Percentiles rank a stretch among this genome's conserved stretches.
phyloP scores from a whole-genome alignment of 2,888 invertebrate genomes.

The Micoletzkya japonica region DNA sequence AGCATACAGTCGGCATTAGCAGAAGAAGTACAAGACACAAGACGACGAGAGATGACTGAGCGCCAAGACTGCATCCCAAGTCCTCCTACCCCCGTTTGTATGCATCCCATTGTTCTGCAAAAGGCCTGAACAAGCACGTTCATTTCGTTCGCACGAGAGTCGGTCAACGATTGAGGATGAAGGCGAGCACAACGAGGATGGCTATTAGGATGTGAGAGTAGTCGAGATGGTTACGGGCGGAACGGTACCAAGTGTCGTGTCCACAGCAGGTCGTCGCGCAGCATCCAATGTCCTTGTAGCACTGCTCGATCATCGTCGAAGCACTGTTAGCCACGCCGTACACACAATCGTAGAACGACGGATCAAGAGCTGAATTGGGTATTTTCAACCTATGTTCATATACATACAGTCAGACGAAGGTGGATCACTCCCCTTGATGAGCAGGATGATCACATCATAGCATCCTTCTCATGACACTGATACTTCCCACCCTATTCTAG shows the following conservation, averaged over 20 bases:
- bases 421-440: background rate
- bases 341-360: constrained; percentile 50
- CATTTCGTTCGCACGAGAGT: constrained; percentile 18
- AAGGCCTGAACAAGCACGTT: constrained; percentile 10
- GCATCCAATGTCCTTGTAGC: constrained; percentile 53
- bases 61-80: no score
- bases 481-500: no score
- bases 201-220: background rate
- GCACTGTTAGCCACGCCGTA: constrained; percentile 47
- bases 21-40: no score
- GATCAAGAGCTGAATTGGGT: constrained; percentile 44
- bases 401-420: background rate
- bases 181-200: no score
- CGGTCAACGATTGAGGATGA: no score
- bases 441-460: background rate
- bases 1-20: no score
- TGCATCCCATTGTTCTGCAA: constrained; percentile 6
- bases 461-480: background rate
- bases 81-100: no score
- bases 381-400: background rate
- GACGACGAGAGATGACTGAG: no score
- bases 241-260: constrained; percentile 46
- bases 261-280: constrained; percentile 47
- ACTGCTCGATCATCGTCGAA: constrained; percentile 43
- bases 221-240: background rate